These are phyloP conservation scores for Orycteropus afer DNA, from an alignment of 2,113 vertebrate genomes.

Conservation along the genomic window DNA sequence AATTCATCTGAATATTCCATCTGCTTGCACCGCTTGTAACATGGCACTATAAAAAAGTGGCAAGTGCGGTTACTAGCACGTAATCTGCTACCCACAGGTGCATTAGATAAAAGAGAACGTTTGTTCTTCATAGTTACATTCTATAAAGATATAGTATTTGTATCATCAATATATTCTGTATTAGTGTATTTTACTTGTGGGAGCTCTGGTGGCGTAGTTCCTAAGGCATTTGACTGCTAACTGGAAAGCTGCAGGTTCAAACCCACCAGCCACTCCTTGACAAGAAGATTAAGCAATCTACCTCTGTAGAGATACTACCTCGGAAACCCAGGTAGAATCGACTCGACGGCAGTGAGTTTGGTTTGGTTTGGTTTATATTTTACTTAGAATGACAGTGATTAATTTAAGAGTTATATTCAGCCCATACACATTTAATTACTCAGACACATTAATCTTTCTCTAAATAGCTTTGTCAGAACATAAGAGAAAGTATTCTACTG, in stretches of 20 bases:
- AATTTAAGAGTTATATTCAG: background rate
- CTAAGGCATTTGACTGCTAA: too few relatives aligned
- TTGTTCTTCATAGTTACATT: background rate
- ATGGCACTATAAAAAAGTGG: constrained; percentile 90
- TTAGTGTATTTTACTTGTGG: constrained; percentile 10
- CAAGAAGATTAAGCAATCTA: too few relatives aligned
- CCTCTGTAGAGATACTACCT: too few relatives aligned
- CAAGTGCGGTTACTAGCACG: constrained; percentile 36
- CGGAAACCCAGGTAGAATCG: too few relatives aligned
- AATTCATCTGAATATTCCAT: constrained; percentile 99
- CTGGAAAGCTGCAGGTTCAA: too few relatives aligned
- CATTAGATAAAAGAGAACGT: background rate
- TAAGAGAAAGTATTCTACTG: constrained; percentile 37
- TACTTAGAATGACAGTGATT: constrained; percentile 15
- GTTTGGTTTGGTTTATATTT: too few relatives aligned
- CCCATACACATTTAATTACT: constrained; percentile 6
- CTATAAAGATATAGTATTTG: background rate
- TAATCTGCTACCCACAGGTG: constrained; percentile 30
- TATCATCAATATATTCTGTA: constrained; percentile 31
- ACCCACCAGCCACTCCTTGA: too few relatives aligned
- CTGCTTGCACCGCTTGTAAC: constrained; percentile 99
- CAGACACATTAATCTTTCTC: constrained; percentile 31
- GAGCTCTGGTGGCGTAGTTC: too few relatives aligned
- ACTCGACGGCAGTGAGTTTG: too few relatives aligned
- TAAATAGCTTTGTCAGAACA: constrained; percentile 28